These are phyloP conservation scores for Perca fluviatilis DNA, from an alignment of 2,113 vertebrate species.

Conservation along the genomic window DNA sequence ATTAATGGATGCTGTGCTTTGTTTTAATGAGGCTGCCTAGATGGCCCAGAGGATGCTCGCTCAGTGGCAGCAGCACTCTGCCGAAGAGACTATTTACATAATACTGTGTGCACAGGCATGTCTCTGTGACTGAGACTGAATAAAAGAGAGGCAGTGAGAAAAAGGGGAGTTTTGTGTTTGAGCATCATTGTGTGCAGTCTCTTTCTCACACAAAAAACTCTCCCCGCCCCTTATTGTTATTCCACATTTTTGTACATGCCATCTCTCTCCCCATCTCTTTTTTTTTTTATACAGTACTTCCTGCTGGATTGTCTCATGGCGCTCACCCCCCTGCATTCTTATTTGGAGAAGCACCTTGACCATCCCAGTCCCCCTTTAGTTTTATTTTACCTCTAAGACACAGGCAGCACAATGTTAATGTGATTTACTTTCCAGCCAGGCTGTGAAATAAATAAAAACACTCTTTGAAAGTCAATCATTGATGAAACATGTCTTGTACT, in stretches of 20 bases:
- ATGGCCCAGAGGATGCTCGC: slow-evolving; percentile 82
- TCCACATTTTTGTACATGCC: slow-evolving; percentile 77
- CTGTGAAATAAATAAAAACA: slow-evolving; percentile 8
- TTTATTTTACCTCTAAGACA: slow-evolving; percentile 45
- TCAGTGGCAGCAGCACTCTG: slow-evolving; percentile 81
- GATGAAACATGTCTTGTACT: slow-evolving; percentile 17
- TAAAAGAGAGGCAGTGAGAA: slow-evolving; percentile 74
- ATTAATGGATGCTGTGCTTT: slow-evolving; percentile 79
- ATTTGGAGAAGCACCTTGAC: slow-evolving; percentile 68
- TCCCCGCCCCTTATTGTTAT: slow-evolving; percentile 71
- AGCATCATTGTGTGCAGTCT: slow-evolving; percentile 77
- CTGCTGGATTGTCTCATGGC: slow-evolving; percentile 65
- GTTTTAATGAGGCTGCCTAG: slow-evolving; percentile 84
- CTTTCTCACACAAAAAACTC: slow-evolving; percentile 72
- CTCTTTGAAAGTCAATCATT: slow-evolving; percentile 39
- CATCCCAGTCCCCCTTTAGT: slow-evolving; percentile 60
- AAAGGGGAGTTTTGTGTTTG: slow-evolving; percentile 74
- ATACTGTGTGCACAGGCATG: slow-evolving; percentile 80
- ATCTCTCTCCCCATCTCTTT: slow-evolving; percentile 57
- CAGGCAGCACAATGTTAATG: slow-evolving; percentile 66
- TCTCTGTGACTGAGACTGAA: slow-evolving; percentile 76
- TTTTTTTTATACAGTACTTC: slow-evolving; percentile 49
- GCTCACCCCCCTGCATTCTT: slow-evolving; percentile 63
- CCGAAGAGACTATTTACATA: slow-evolving; percentile 85
- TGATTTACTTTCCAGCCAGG: slow-evolving; percentile 64